These are phyloP conservation scores for Busseola fusca DNA, from an alignment of 2,888 invertebrate species.

Conservation along the genomic window DNA sequence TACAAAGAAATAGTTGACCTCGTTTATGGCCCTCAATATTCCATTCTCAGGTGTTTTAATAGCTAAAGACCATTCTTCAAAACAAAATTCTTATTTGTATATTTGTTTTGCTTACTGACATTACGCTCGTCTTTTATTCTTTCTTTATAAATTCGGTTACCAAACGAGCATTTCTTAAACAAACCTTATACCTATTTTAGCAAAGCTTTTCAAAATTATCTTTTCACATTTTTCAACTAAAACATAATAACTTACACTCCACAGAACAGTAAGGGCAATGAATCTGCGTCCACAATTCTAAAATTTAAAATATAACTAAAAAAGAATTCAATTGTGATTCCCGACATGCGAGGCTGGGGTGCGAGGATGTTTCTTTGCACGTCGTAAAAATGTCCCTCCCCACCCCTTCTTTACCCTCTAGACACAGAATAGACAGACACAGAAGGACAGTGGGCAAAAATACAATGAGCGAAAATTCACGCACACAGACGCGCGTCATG, in stretches of 20 bases:
- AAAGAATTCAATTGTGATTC: slow-evolving; percentile 69
- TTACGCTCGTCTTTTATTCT: too few relatives aligned
- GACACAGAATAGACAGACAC: not conserved
- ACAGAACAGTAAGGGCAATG: slow-evolving; percentile 53
- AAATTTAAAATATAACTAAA: slow-evolving; percentile 60
- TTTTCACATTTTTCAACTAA: slow-evolving; percentile 3
- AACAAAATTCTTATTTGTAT: too few relatives aligned
- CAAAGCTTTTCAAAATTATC: not conserved
- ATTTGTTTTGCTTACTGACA: too few relatives aligned
- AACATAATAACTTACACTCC: slow-evolving; percentile 31
- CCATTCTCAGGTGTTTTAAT: too few relatives aligned
- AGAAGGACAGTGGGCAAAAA: slow-evolving; percentile 26
- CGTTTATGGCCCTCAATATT: too few relatives aligned
- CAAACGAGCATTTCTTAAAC: not conserved
- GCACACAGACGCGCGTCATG: not conserved
- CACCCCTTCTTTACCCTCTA: slow-evolving; percentile 23
- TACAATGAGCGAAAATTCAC: not conserved
- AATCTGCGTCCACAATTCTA: slow-evolving; percentile 59
- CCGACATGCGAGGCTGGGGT: slow-evolving; percentile 58
- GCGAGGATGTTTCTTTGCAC: slow-evolving; percentile 65
- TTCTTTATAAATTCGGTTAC: too few relatives aligned
- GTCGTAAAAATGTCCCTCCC: slow-evolving; percentile 61
- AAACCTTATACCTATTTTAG: not conserved
- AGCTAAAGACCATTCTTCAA: too few relatives aligned
- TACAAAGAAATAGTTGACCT: too few relatives aligned